Evolutionary conservation across 2,113 vertebrate genomes (phyloP).

Genomic region (Sinocyclocheilus grahami): DNA sequence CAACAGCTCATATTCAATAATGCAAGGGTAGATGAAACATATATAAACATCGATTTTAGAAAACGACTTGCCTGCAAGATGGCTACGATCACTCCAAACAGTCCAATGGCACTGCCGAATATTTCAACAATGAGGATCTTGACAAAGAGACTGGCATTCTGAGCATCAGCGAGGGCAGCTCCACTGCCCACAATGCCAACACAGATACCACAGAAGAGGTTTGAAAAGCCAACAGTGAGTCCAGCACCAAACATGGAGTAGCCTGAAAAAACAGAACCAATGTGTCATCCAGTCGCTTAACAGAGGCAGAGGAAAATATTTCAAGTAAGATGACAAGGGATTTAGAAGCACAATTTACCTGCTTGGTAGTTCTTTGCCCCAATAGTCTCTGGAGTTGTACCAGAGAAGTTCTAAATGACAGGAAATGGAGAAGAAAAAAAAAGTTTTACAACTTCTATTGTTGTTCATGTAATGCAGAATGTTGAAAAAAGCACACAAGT

Average conservation of each 20-base stretch:
- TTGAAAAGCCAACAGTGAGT: constrained; percentile 96
- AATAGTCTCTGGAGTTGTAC: constrained; percentile 87
- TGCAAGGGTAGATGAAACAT: neutral
- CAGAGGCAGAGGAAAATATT: neutral
- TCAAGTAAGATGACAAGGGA: neutral
- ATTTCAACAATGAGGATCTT: constrained; percentile 99
- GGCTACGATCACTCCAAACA: constrained; percentile 97
- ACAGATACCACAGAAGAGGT: constrained; percentile 98
- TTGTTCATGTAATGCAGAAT: neutral
- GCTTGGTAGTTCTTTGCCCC: constrained; percentile 93
- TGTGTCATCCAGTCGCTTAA: neutral
- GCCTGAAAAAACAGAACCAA: constrained; percentile 70
- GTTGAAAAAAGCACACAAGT: neutral
- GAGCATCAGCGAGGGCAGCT: constrained; percentile 94
- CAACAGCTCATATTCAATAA: neutral
- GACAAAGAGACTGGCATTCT: constrained; percentile 95
- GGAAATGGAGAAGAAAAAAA: constrained; percentile 56
- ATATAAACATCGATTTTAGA: neutral
- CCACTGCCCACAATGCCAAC: constrained; percentile 98
- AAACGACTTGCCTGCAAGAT: constrained; percentile 88
- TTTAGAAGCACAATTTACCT: constrained; percentile 71
- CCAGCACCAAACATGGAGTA: constrained; percentile 99
- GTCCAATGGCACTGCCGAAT: constrained; percentile 96
- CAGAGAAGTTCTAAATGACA: constrained; percentile 81
- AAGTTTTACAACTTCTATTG: neutral